Evolutionary conservation across 1,140 invertebrate genomes (phyloP).

Genomic region (Bombus confusus): DNA sequence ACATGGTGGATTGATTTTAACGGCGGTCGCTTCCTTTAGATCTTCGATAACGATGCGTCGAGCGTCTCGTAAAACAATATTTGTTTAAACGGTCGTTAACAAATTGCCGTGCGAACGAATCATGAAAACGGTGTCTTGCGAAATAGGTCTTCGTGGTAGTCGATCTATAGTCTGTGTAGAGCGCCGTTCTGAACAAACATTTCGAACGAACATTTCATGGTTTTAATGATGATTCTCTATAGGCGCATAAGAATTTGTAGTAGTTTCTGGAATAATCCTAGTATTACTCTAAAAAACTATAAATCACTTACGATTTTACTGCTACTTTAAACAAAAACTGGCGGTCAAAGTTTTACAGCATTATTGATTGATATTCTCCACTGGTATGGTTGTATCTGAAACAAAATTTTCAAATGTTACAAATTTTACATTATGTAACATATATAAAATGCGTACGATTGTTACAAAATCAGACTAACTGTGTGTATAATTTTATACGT

Average conservation of each 20-base stretch:
- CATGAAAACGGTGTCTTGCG: neutral
- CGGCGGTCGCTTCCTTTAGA: neutral
- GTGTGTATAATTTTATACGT: too few species aligned
- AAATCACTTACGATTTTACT: slow-evolving; percentile 26
- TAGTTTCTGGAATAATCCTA: neutral
- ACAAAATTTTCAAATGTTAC: neutral
- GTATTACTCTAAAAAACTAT: neutral
- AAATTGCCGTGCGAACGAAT: neutral
- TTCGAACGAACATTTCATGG: neutral
- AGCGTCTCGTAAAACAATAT: neutral
- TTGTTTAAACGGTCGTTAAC: neutral
- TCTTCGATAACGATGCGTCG: neutral
- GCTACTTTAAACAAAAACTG: neutral
- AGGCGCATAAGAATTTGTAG: neutral
- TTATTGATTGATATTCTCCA: neutral
- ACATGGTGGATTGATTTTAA: neutral
- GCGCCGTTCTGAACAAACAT: neutral
- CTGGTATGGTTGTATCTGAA: slow-evolving; percentile 7
- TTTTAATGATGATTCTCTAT: neutral
- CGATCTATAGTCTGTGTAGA: neutral
- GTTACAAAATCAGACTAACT: too few species aligned
- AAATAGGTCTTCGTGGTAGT: neutral
- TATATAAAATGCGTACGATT: too few species aligned
- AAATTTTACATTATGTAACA: neutral
- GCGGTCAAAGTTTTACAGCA: slow-evolving; percentile 17